Percentiles rank a stretch among this genome's conserved stretches.
Evolutionary conservation across 2,113 vertebrate genomes (phyloP).

Genomic region (Hydropotes inermis): DNA sequence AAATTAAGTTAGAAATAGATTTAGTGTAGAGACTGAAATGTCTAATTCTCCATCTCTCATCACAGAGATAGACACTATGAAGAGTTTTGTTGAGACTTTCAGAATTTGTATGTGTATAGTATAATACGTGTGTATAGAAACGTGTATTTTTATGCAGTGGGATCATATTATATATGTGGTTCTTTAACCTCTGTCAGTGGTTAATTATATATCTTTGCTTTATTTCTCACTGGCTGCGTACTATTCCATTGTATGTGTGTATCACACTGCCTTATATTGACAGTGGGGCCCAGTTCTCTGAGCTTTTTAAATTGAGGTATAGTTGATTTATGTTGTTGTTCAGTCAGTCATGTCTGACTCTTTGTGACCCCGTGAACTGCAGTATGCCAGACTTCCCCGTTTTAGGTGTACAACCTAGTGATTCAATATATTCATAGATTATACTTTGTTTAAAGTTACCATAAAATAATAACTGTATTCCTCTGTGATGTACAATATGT

Average conservation of each 20-base stretch:
- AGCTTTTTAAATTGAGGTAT: not conserved
- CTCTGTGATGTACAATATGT: not conserved
- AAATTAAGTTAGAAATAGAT: not conserved
- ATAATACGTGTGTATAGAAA: not conserved
- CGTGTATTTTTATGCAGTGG: not conserved
- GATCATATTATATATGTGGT: not conserved
- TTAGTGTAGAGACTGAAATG: not conserved
- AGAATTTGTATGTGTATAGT: not conserved
- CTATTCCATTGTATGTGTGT: not conserved
- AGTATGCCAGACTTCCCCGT: not conserved
- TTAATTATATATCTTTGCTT: not conserved
- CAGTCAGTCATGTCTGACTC: not conserved
- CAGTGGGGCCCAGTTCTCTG: not conserved
- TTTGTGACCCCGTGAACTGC: not conserved
- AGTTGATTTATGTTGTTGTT: not conserved
- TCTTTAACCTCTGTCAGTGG: not conserved
- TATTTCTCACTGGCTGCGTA: not conserved
- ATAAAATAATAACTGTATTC: not conserved
- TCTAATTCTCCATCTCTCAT: not conserved
- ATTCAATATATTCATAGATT: not conserved
- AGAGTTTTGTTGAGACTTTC: not conserved
- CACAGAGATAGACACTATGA: not conserved
- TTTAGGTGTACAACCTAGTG: not conserved
- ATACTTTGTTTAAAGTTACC: not conserved
- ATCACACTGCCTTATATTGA: not conserved